Conservation (phyloP, 2,113 vertebrate genomes). For the Ageneiosus marmoratus region DNA sequence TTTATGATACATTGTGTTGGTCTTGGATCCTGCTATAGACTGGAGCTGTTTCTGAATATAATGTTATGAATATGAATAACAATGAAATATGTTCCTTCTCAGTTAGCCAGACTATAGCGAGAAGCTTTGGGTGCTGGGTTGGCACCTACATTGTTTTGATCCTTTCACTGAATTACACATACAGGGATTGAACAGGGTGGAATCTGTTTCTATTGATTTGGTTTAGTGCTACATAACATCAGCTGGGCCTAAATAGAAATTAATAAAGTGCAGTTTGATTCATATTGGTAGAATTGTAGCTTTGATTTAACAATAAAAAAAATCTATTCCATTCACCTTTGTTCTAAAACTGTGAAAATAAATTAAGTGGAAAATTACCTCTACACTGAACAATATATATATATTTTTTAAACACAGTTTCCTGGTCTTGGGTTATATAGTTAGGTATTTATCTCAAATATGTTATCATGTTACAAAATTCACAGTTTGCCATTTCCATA, state of each 20-base stretch:
- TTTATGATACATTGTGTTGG: slow-evolving; percentile 66
- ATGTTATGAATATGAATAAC: slow-evolving; percentile 52
- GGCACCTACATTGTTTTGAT: background rate
- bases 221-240: background rate
- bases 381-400: too few species aligned
- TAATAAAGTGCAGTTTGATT: background rate
- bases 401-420: too few species aligned
- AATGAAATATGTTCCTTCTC: slow-evolving; percentile 62
- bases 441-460: background rate
- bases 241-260: background rate
- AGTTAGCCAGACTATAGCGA: slow-evolving; percentile 47
- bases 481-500: background rate
- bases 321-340: too few species aligned
- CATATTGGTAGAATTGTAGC: too few species aligned
- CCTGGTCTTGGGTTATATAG: too few species aligned
- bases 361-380: too few species aligned
- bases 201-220: background rate
- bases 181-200: background rate
- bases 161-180: background rate
- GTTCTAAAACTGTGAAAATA: too few species aligned
- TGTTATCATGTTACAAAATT: background rate
- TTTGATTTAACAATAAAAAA: too few species aligned
- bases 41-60: slow-evolving; percentile 67
- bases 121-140: background rate
- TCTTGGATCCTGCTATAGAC: slow-evolving; percentile 66